Evolutionary conservation across 2,888 invertebrate genomes (phyloP), one percentile per base, ranked within the genome.

Genomic region (Galerucella pusilla): DNA sequence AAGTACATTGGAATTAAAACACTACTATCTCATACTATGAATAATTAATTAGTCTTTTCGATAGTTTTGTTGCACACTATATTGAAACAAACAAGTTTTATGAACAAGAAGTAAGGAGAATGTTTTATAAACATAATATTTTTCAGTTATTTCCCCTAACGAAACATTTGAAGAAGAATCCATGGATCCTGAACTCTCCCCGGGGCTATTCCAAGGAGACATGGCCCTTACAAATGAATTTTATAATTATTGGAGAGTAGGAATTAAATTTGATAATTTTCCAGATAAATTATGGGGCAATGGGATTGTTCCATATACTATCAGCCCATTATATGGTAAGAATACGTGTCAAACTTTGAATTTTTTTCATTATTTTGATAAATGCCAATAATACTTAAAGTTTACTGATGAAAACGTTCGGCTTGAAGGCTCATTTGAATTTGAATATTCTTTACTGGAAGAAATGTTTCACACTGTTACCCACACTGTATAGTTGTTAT

Each of bases 131-230:
- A 59, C n/a, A 66, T n/a, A 7, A 16, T 52, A 57, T 60, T 60
- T 77, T 28, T 66, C 45, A 79, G 75, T 54, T 71, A 81, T 79
- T 73, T 16, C 52, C 2, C 5, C 59, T 6, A 81, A 81, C 78
- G 70, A 79, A 42, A 80, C 80, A 25, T 80, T 83, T 42, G 78
- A 78, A 14, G 80, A 80, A 10, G 85, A 85, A 52, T 81, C 83
- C 46, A 88, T 90, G 80, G 92, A 93, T 86, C 92, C 93, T 0
- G 93, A 93, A 87, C 90, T 92, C 0, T 88, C 89, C 76, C 92
- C 93, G 0, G 91, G 92, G 16, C 86, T 93, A 46, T 92, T 91
- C 83, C 91, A 93, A 85, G 93, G 93, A 2, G 93, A 93, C 79
- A 93, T 93, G 88, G 93, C 93, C 1, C 88, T 92, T 78, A 90